These are phyloP conservation scores for Diplolepis rosae DNA, from an alignment of 2,888 invertebrate species.

Conservation along the genomic window DNA sequence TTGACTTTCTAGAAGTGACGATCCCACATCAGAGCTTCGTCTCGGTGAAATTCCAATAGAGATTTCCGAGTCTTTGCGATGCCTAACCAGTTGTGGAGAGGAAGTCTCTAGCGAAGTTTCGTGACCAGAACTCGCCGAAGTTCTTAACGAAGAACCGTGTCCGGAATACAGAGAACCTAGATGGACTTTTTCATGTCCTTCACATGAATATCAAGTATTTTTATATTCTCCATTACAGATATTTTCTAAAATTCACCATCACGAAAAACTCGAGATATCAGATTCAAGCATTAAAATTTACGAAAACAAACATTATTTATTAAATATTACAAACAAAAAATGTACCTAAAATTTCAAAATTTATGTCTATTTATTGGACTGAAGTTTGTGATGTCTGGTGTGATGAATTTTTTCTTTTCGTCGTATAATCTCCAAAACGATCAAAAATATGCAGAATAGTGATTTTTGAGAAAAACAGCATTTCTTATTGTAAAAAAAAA, in stretches of 20 bases:
- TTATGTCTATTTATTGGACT: no score
- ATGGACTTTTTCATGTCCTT: conserved; percentile 65
- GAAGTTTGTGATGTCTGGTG: no score
- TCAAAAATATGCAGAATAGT: no score
- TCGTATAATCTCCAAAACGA: no score
- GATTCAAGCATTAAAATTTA: no score
- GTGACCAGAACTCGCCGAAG: conserved; percentile 63
- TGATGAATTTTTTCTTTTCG: no score
- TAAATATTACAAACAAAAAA: no score
- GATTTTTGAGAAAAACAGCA: no score
- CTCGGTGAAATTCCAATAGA: conserved; percentile 55
- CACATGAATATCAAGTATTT: conserved; percentile 41
- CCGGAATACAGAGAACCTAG: conserved; percentile 61
- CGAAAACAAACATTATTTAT: no score
- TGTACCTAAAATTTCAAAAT: no score
- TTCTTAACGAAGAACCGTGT: conserved; percentile 64
- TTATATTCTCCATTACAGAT: conserved; percentile 4
- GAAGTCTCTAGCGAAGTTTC: conserved; percentile 63
- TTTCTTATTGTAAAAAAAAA: no score
- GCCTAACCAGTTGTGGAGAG: conserved; percentile 57
- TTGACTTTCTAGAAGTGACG: conserved; percentile 57
- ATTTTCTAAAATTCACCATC: neutral
- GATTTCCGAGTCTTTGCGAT: conserved; percentile 63
- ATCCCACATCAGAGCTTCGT: conserved; percentile 60
- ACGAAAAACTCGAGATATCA: conserved; percentile 25